Conservation (phyloP, 2,113 vertebrate genomes). For the Rhegmatorhina hoffmannsi region DNA sequence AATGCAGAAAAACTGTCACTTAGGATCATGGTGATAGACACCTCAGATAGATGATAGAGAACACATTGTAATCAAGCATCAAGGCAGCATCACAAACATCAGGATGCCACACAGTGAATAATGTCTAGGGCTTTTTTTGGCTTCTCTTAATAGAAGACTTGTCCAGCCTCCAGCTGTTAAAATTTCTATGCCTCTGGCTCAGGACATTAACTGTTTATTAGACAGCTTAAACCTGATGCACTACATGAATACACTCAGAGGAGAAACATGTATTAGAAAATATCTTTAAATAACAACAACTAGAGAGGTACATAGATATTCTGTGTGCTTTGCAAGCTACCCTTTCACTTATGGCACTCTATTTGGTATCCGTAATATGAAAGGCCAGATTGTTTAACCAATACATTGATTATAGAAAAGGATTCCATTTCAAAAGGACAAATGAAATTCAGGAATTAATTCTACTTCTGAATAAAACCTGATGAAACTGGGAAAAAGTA, state of each 20-base stretch:
- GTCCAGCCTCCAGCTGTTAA: slow-evolving; percentile 39
- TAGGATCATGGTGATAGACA: not conserved
- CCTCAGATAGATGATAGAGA: not conserved
- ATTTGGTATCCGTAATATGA: not conserved
- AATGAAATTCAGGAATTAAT: not conserved
- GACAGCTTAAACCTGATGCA: not conserved
- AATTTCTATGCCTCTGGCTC: not conserved
- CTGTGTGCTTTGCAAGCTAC: not conserved
- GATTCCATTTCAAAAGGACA: not conserved
- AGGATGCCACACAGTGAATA: slow-evolving; percentile 48
- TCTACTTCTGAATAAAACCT: not conserved
- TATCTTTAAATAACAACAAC: not conserved
- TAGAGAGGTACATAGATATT: not conserved
- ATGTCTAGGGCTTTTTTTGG: slow-evolving; percentile 45
- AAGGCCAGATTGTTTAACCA: not conserved
- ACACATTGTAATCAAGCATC: not conserved
- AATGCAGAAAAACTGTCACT: not conserved
- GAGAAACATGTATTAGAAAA: not conserved
- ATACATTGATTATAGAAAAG: not conserved
- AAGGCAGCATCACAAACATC: slow-evolving; percentile 8
- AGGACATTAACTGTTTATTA: slow-evolving; percentile 32
- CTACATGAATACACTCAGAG: not conserved
- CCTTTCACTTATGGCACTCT: not conserved
- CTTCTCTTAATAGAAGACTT: not conserved
- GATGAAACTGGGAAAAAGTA: not conserved